Percentiles rank a stretch among this genome's conserved stretches.
Conservation (phyloP, 2,888 invertebrate genomes). For the Leptinotarsa rubiginosa region DNA sequence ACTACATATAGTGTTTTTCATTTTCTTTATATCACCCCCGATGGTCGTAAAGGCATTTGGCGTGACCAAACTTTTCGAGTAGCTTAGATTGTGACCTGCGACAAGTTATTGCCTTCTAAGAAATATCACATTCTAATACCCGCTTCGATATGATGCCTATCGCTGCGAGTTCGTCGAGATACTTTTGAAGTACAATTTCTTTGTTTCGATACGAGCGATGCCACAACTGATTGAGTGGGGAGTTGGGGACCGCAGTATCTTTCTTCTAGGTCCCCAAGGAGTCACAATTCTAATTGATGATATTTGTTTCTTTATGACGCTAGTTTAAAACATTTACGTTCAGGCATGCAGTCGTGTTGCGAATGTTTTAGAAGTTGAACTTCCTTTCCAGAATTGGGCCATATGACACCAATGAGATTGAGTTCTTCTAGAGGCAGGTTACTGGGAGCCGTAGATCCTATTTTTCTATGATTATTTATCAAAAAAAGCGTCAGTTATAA, state of each 20-base stretch:
- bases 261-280: slow-evolving; percentile 56
- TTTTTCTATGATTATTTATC: no score
- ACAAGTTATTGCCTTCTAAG: slow-evolving; percentile 41
- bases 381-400: not conserved
- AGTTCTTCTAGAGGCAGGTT: no score
- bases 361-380: slow-evolving; percentile 28
- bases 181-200: slow-evolving; percentile 66
- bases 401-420: no score
- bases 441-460: no score
- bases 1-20: slow-evolving; percentile 80
- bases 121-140: slow-evolving; percentile 62
- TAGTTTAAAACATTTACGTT: slow-evolving; percentile 50
- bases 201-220: slow-evolving; percentile 63
- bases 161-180: slow-evolving; percentile 61
- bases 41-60: slow-evolving; percentile 89
- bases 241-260: slow-evolving; percentile 61
- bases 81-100: slow-evolving; percentile 66
- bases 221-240: slow-evolving; percentile 66
- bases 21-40: slow-evolving; percentile 90
- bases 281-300: slow-evolving; percentile 61
- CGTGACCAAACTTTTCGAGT: slow-evolving; percentile 80
- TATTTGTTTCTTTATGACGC: slow-evolving; percentile 58
- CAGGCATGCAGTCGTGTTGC: slow-evolving; percentile 36
- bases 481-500: no score
- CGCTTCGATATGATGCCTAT: slow-evolving; percentile 63